phyloP scores from a whole-genome alignment of 2,888 invertebrate species.

The Sarcophaga carnaria region DNA sequence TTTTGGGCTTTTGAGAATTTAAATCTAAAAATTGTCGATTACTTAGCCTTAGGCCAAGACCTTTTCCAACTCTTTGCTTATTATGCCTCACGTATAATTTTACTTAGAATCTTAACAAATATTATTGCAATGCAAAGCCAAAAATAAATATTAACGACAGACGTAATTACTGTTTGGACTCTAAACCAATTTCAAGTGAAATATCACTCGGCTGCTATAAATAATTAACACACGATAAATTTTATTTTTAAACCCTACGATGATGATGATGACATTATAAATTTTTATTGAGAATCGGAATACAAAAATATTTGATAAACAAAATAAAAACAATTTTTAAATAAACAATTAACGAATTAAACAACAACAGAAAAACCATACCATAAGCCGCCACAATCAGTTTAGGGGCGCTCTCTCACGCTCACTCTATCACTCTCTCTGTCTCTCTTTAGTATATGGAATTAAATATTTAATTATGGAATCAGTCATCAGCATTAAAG shows the following conservation, averaged over 20 bases:
- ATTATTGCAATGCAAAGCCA: no score
- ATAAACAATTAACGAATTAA: background rate
- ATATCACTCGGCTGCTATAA: background rate
- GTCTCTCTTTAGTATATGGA: background rate
- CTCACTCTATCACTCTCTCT: no score
- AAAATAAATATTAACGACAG: no score
- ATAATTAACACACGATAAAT: constrained; percentile 14
- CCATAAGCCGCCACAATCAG: constrained; percentile 14
- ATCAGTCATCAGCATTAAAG: constrained; percentile 33
- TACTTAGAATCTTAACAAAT: no score
- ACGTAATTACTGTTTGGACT: background rate
- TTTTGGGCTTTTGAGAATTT: no score
- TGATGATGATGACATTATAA: constrained; percentile 22
- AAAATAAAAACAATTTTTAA: background rate
- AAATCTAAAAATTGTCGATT: no score
- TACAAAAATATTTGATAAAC: background rate
- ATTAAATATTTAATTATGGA: background rate
- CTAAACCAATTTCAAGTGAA: background rate
- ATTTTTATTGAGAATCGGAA: constrained; percentile 11
- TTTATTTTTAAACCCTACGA: constrained; percentile 40
- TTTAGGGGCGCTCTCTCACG: background rate
- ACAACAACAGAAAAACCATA: constrained; percentile 1
- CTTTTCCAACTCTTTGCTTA: no score
- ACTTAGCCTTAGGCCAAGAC: no score
- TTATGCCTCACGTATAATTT: no score